phyloP scores from a whole-genome alignment of 2,888 invertebrate genomes.

The Drosophila neotestacea region DNA sequence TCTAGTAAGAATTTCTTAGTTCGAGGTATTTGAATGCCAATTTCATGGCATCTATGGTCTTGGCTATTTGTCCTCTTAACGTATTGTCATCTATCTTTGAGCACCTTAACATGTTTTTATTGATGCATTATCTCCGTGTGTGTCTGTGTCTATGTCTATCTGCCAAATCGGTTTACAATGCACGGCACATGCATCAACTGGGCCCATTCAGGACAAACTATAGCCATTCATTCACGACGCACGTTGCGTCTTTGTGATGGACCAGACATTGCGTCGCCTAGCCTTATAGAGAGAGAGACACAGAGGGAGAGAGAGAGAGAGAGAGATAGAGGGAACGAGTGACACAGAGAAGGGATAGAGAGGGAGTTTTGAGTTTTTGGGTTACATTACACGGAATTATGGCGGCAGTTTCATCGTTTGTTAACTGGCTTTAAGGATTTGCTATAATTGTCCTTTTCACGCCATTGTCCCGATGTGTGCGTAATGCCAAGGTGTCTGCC shows the following conservation, averaged over 20 bases:
- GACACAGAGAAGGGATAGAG: neutral
- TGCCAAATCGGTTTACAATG: conserved; percentile 60
- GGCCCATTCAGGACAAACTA: conserved; percentile 59
- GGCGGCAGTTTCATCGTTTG: conserved; percentile 74
- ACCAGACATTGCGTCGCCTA: conserved; percentile 69
- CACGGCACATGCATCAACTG: conserved; percentile 50
- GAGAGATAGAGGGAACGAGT: neutral
- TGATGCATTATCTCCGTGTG: conserved; percentile 66
- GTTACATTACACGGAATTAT: conserved; percentile 75
- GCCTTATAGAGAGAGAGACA: conserved; percentile 1
- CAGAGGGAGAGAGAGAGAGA: neutral
- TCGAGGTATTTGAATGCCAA: conserved; percentile 49
- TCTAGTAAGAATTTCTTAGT: neutral
- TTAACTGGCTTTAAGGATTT: conserved; percentile 77
- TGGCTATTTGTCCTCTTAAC: conserved; percentile 49
- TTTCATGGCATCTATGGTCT: conserved; percentile 57
- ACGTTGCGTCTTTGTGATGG: conserved; percentile 67
- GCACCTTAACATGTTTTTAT: conserved; percentile 72
- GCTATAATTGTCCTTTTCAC: conserved; percentile 76
- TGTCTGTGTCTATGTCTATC: conserved; percentile 44
- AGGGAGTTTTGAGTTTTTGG: conserved; percentile 57
- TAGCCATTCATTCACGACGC: conserved; percentile 55
- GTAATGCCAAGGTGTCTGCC: conserved; percentile 61
- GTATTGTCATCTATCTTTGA: conserved; percentile 45
- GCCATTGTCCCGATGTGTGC: conserved; percentile 54